Evolutionary conservation across 1,140 invertebrate species (phyloP).

Genomic region (Meteorus sp.): DNA sequence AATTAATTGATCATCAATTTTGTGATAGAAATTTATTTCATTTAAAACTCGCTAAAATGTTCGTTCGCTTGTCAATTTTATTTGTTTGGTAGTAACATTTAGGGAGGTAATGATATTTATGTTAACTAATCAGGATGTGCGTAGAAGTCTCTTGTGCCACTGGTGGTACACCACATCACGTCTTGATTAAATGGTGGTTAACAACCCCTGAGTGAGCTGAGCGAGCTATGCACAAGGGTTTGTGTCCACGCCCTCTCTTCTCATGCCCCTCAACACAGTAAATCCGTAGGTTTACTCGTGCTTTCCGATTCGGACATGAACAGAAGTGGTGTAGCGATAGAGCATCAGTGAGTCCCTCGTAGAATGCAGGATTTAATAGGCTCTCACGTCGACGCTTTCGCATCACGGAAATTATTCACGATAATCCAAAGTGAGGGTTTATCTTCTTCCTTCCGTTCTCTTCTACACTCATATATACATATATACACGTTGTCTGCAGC

Average conservation of each 20-base stretch:
- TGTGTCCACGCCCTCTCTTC: no score
- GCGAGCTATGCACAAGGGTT: no score
- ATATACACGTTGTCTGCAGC: neutral
- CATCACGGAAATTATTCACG: constrained; percentile 16
- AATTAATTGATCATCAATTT: no score
- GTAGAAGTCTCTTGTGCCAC: neutral
- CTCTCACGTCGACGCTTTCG: constrained; percentile 9
- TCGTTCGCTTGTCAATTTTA: no score
- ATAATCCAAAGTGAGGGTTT: constrained; percentile 16
- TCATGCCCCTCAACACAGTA: constrained; percentile 18
- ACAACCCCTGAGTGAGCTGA: constrained; percentile 35
- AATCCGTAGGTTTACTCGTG: constrained; percentile 17
- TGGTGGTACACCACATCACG: constrained; percentile 20
- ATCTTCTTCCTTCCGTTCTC: neutral
- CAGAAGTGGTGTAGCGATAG: constrained; percentile 9
- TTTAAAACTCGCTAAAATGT: no score
- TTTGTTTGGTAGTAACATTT: no score
- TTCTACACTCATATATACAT: neutral
- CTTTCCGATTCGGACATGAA: constrained; percentile 21
- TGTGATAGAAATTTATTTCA: no score
- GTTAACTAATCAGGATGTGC: no score
- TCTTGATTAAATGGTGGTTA: constrained; percentile 50
- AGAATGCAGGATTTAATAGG: constrained; percentile 19
- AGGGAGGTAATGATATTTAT: no score
- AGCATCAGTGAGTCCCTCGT: constrained; percentile 2